Base-by-base conservation (phyloP, 2,888 invertebrate genomes). In the Diogma glabrata region DNA sequence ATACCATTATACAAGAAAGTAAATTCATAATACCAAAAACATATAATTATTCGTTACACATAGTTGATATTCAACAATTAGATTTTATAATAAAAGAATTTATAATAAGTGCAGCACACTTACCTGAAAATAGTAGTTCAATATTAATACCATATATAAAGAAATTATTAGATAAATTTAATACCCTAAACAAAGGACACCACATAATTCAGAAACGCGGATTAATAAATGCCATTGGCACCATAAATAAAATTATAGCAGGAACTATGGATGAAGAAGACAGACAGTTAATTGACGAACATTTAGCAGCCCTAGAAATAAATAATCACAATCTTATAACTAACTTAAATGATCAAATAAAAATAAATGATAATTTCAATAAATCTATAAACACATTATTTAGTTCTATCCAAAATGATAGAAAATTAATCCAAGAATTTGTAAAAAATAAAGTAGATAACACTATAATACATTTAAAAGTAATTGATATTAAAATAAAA, bases 351-450 rank as follows among this genome's bases (percentile, higher is more conserved):
- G 14, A 33, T 14, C 12, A 33, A 33, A 33, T 33, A 33, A 12
- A 33, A 7, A 33, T 33, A 4, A 33, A 33, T 33, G 14, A 33
- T 33, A 33, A 33, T 33, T 33, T 33, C 10, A 33, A 33, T 33
- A 33, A 33, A 7, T 14, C n/a, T 33, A 33, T 33, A 33, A 33
- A 33, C 14, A 33, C 12, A 33, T 33, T 33, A 33, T 33, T 14
- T 33, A 14, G 14, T 14, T 14, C 33, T 7, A 33, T 33, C 12
- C 12, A 14, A 4, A 14, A 33, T 4, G 33, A 33, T 33, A 33
- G 33, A 33, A 33, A 33, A 33, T 33, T 33, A 33, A 33, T 33
- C 10, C 33, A 33, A 33, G 33, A 33, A 33, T 33, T 33, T 33
- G 14, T 33, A 33, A 33, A 33, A 33, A 14, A 33, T 14, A 33